Conservation (phyloP, 2,888 invertebrate species). For the Agrypnus murinus region DNA sequence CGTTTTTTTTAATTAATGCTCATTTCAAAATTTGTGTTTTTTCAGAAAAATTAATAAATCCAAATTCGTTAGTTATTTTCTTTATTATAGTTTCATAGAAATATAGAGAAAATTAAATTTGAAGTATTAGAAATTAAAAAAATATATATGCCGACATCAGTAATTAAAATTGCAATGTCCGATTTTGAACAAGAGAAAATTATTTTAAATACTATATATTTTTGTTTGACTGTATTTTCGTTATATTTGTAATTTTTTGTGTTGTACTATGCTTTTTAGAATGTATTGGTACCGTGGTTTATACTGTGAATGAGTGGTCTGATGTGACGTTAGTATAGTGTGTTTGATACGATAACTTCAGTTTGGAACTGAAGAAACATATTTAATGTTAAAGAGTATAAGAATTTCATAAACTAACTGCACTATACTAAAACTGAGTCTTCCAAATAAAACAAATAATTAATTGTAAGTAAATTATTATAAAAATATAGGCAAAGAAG, state of each 20-base stretch:
- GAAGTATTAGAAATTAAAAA: neutral
- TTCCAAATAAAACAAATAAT: conserved; percentile 73
- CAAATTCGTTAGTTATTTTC: conserved; percentile 7
- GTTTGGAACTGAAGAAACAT: conserved; percentile 55
- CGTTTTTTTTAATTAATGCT: neutral
- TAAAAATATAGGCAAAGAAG: conserved; percentile 51
- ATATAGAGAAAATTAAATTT: conserved; percentile 1
- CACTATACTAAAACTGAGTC: conserved; percentile 71
- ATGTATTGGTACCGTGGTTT: conserved; percentile 26
- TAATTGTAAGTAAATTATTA: conserved; percentile 69
- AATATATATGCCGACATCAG: neutral
- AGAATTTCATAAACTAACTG: conserved; percentile 60
- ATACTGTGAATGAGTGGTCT: conserved; percentile 53
- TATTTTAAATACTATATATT: neutral
- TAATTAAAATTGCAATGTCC: conserved; percentile 16
- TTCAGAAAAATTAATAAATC: conserved; percentile 7
- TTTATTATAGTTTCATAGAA: neutral
- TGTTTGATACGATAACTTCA: conserved; percentile 63
- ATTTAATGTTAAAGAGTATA: conserved; percentile 53
- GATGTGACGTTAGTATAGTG: conserved; percentile 62
- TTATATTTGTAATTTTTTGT: conserved; percentile 19
- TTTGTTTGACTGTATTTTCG: conserved; percentile 1
- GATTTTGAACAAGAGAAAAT: neutral
- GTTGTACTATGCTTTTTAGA: conserved; percentile 27
- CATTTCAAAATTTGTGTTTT: conserved; percentile 3